Conservation (phyloP, 2,797 vertebrate species). For the Lophotriccus pileatus region DNA sequence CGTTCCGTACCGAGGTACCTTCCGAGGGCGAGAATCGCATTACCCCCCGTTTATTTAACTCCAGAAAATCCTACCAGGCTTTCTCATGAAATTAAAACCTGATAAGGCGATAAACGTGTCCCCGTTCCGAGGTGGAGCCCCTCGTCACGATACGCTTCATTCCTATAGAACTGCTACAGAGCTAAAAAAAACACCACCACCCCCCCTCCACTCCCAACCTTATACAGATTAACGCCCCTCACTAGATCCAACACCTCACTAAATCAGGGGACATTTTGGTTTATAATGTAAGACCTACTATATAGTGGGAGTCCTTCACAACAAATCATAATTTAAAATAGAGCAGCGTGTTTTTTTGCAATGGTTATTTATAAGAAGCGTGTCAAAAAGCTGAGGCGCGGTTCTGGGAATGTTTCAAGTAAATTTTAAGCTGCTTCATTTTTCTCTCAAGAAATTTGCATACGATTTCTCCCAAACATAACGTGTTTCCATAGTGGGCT, state of each 20-base stretch:
- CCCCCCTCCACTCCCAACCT: too few relatives aligned
- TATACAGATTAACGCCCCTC: accelerated
- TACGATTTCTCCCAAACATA: neutral
- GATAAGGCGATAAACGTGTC: accelerated
- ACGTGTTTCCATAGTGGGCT: neutral
- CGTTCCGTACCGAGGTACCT: accelerated
- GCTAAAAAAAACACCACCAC: neutral
- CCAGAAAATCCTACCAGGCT: neutral
- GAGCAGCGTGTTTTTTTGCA: neutral
- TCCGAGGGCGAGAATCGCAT: neutral
- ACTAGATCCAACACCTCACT: too few relatives aligned
- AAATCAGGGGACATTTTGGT: neutral
- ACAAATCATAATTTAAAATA: neutral
- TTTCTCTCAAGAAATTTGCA: neutral
- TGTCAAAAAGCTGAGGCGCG: neutral
- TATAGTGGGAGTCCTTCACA: neutral
- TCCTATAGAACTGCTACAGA: neutral
- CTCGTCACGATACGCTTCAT: accelerated
- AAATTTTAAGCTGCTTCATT: neutral
- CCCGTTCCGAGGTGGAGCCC: neutral
- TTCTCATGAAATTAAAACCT: accelerated
- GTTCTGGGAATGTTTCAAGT: neutral
- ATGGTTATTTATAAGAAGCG: neutral
- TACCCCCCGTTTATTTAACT: neutral
- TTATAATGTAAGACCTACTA: accelerated